A percentile compares a stretch with the other conserved stretches of the same genome.
Evolutionary conservation across 2,797 vertebrate species (phyloP).

Genomic region (Steatocranus sp.): DNA sequence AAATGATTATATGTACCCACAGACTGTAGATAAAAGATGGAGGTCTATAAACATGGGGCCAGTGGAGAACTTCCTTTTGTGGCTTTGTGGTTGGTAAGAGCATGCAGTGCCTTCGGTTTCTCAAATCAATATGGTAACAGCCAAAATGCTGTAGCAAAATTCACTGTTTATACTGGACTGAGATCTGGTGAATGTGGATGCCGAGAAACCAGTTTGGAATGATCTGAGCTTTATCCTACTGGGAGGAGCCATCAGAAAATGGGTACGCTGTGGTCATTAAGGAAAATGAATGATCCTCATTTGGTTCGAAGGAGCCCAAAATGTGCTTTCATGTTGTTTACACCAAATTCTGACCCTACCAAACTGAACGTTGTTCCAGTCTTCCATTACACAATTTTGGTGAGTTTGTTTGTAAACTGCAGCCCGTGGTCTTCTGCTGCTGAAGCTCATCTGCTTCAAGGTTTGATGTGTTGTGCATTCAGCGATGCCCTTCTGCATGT

Average conservation of each 20-base stretch:
- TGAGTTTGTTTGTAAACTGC: not conserved
- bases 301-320: not conserved
- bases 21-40: not conserved
- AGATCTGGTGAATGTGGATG: not conserved
- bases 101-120: not conserved
- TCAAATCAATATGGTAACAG: not conserved
- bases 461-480: not conserved
- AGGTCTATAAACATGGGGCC: not conserved
- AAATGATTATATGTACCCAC: not conserved
- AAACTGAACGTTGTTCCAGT: not conserved
- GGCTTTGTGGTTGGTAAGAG: not conserved
- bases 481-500: not conserved
- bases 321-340: not conserved
- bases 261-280: not conserved
- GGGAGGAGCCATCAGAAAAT: not conserved
- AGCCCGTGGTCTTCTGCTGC: not conserved
- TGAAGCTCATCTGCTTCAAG: not conserved
- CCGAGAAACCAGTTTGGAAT: not conserved
- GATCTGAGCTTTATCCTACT: not conserved
- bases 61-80: not conserved
- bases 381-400: not conserved
- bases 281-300: not conserved
- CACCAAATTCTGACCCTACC: not conserved
- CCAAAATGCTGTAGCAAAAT: not conserved
- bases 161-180: not conserved